Base-by-base conservation (phyloP, 2,888 invertebrate genomes). In the Marasmarcha lunaedactyla region DNA sequence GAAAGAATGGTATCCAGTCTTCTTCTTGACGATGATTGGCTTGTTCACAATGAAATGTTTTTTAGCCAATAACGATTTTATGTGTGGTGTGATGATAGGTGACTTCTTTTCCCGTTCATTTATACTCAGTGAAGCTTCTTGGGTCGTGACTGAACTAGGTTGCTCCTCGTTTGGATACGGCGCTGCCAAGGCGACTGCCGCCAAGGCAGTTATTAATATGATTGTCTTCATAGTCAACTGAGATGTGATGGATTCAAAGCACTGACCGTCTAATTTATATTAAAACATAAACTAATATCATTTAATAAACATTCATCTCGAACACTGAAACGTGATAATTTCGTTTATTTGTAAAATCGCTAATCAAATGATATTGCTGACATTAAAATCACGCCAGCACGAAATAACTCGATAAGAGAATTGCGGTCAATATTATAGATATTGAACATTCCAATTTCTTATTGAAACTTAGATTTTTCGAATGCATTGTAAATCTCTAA, bases 1-100 rank as follows among this genome's bases (percentile, higher is more conserved):
- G 48, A 66, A 77, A 2, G 72, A 46, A 14, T 61, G 67, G 42
- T 72, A 67, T 2, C 69, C 72, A 37, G 57, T 47, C 48, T 67
- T 76, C 46, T 71, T 76, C 51, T 72, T 71, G 3, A 76, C 63
- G 14, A 73, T 58, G 35, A 76, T 53, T 2, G 74, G 72, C 39
- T 68, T 76, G 42, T 68, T 71, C 36, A 61, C 45, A 33, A 46
- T 46, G 5, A 59, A n/a, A 20, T 26, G 50, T 40, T 55, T 69
- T 49, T 66, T 62, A 2, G 10, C 6, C 6, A 4, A 2, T 7
- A 20, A 20, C 7, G 7, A 20, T 20, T 20, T 20, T 3, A 20
- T 20, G 7, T 20, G 20, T 9, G 30, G 30, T 9, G 11, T 37
- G 35, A 33, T 20, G 14, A 14, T 15, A 7, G 61, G 41, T 13